These are phyloP conservation scores for Xylota sylvarum DNA, from an alignment of 2,888 invertebrate genomes.

Conservation along the genomic window DNA sequence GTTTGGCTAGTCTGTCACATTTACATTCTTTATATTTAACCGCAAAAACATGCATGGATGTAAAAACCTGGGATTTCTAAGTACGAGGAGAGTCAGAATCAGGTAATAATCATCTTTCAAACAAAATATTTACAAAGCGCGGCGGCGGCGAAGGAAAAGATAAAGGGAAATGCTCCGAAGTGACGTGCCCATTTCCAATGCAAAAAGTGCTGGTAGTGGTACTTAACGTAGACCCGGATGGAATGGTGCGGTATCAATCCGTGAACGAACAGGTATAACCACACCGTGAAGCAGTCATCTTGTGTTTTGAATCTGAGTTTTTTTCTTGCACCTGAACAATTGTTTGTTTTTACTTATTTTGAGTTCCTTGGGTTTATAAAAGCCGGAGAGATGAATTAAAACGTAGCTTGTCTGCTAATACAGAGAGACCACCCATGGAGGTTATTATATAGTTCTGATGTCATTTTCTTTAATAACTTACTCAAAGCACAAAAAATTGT, in stretches of 20 bases:
- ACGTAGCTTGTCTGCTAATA: conserved; percentile 14
- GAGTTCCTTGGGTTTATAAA: conserved; percentile 36
- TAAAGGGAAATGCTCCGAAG: conserved; percentile 50
- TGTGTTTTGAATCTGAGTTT: conserved; percentile 58
- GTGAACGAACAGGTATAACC: conserved; percentile 45
- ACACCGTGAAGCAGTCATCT: conserved; percentile 18
- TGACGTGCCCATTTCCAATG: conserved; percentile 62
- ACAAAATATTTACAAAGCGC: conserved; percentile 62
- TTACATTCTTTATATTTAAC: conserved; percentile 16
- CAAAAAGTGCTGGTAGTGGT: conserved; percentile 53
- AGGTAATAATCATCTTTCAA: conserved; percentile 54
- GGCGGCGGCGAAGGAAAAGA: conserved; percentile 46
- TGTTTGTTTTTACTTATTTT: conserved; percentile 64
- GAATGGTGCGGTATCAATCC: conserved; percentile 51
- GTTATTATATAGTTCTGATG: not conserved
- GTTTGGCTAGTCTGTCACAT: not conserved
- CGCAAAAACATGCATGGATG: conserved; percentile 2
- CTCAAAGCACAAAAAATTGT: not conserved
- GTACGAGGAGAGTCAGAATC: conserved; percentile 28
- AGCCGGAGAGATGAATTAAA: conserved; percentile 49
- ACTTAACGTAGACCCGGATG: conserved; percentile 49
- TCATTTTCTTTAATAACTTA: not conserved
- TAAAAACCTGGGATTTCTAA: conserved; percentile 28
- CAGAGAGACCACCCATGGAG: conserved; percentile 39
- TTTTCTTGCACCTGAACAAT: conserved; percentile 62